These are phyloP conservation scores for Himalopsyche tibetana DNA, from an alignment of 2,888 invertebrate species.

Conservation along the genomic window DNA sequence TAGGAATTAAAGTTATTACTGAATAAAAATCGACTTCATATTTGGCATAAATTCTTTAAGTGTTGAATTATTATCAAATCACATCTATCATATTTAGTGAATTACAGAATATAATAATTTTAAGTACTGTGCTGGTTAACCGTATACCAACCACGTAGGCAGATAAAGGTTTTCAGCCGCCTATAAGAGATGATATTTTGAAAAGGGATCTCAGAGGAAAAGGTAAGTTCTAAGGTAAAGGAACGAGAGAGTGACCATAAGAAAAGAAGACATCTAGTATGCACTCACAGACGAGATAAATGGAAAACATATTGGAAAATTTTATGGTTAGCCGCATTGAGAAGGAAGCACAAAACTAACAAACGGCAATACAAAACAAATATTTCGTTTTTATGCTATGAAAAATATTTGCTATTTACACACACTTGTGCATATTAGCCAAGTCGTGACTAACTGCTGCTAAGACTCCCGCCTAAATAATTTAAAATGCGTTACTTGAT, in stretches of 20 bases:
- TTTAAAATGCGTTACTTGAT: no score
- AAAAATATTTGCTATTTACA: neutral
- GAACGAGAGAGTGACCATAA: slow-evolving; percentile 4
- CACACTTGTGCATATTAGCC: no score
- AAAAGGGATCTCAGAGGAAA: slow-evolving; percentile 22
- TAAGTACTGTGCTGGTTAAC: neutral
- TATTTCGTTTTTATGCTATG: no score
- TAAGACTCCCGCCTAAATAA: no score
- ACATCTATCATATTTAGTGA: neutral
- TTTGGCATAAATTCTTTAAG: no score
- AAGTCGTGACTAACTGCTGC: no score
- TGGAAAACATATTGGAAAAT: slow-evolving; percentile 19
- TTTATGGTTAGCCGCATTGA: neutral
- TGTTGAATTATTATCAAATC: no score
- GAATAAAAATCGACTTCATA: no score
- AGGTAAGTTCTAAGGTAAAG: slow-evolving; percentile 6
- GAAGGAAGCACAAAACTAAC: neutral
- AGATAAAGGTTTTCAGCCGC: slow-evolving; percentile 13
- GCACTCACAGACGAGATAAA: slow-evolving; percentile 11
- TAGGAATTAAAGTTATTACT: no score
- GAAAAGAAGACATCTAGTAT: slow-evolving; percentile 4
- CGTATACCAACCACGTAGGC: neutral
- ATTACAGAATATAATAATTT: neutral
- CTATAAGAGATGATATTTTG: slow-evolving; percentile 13
- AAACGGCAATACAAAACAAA: neutral